Conservation (phyloP, 2,888 invertebrate species). For the Petrophora chlorosata region DNA sequence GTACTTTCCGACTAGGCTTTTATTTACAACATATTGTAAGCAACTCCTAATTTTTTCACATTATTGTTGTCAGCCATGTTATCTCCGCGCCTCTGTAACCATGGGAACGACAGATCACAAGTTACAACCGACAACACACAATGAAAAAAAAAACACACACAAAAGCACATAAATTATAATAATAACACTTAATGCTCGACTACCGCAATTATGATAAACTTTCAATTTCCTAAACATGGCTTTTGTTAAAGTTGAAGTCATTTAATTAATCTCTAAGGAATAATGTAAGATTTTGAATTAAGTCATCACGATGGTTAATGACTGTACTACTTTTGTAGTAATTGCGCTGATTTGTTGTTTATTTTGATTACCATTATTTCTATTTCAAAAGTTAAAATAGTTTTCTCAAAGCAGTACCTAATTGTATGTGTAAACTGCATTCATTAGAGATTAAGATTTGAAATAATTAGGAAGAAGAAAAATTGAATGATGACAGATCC, state of each 20-base stretch:
- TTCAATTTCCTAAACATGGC: constrained; percentile 40
- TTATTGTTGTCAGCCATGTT: constrained; percentile 12
- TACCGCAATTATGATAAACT: constrained; percentile 34
- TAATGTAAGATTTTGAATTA: no score
- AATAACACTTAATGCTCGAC: constrained; percentile 20
- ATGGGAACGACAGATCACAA: constrained; percentile 19
- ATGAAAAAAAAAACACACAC: constrained; percentile 20
- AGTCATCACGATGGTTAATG: constrained; percentile 1
- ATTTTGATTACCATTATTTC: no score
- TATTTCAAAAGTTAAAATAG: no score
- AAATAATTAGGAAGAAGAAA: no score
- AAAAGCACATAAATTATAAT: constrained; percentile 31
- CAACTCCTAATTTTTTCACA: constrained; percentile 13
- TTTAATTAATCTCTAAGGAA: no score
- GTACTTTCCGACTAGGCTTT: constrained; percentile 1
- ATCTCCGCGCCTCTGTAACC: constrained; percentile 3
- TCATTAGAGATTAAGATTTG: no score
- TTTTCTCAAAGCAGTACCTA: no score
- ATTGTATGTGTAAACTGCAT: no score
- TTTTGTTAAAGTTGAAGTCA: no score
- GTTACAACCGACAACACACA: constrained; percentile 14
- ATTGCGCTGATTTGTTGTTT: background rate
- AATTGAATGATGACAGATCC: no score
- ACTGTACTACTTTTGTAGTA: constrained; percentile 2
- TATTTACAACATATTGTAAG: constrained; percentile 16